A percentile compares a stretch with the other conserved stretches of the same genome.
Conservation (phyloP, 1,140 invertebrate genomes). For the Drosophila sp. region DNA sequence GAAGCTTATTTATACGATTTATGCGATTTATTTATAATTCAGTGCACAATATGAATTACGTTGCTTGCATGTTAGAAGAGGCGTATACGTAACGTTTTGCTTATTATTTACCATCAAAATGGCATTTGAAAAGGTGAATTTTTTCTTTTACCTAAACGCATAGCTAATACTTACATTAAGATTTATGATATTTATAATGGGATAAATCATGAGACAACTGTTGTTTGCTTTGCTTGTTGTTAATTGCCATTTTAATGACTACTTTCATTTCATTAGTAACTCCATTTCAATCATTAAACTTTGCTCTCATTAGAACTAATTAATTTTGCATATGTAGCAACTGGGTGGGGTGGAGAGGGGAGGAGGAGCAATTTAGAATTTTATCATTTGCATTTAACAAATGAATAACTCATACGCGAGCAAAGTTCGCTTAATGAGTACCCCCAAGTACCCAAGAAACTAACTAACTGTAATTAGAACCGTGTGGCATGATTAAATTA, state of each 20-base stretch:
- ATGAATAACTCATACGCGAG: slow-evolving; percentile 60
- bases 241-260: slow-evolving; percentile 6
- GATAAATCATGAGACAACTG: background rate
- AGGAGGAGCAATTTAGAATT: slow-evolving; percentile 36
- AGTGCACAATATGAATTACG: slow-evolving; percentile 63
- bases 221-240: background rate
- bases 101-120: background rate
- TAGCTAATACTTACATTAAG: background rate
- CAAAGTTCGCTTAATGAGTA: slow-evolving; percentile 3
- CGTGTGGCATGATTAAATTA: slow-evolving; percentile 65
- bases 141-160: background rate
- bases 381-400: slow-evolving; percentile 43
- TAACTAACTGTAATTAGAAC: slow-evolving; percentile 40
- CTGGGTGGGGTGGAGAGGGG: no score
- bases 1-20: slow-evolving; percentile 54
- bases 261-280: no score
- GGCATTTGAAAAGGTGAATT: background rate
- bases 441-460: slow-evolving; percentile 15
- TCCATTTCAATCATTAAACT: no score
- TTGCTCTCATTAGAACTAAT: slow-evolving; percentile 17
- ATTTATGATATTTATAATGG: slow-evolving; percentile 7
- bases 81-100: slow-evolving; percentile 34
- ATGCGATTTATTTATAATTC: slow-evolving; percentile 70
- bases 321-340: slow-evolving; percentile 55
- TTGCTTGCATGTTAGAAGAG: slow-evolving; percentile 25